Evolutionary conservation across 2,797 vertebrate species (phyloP).

Genomic region (Sphenopsis melanotis): DNA sequence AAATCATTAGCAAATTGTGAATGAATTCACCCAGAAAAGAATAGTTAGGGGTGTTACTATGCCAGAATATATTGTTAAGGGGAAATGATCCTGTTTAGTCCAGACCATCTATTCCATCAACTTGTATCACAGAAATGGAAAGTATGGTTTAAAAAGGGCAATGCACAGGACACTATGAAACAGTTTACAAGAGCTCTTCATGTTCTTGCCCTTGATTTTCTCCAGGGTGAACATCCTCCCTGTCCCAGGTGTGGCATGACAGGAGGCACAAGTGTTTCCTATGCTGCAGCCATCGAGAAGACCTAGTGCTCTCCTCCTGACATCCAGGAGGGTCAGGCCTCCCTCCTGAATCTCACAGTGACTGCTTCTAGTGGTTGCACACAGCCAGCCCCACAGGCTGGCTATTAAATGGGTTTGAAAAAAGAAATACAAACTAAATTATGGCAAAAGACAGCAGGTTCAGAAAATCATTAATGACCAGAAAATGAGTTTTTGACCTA

Average conservation of each 20-base stretch:
- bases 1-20: background rate
- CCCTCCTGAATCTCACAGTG: background rate
- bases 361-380: constrained; percentile 4
- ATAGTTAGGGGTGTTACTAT: background rate
- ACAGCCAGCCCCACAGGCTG: constrained; percentile 46
- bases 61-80: background rate
- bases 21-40: background rate
- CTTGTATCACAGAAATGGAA: background rate
- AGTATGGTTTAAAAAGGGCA: background rate
- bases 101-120: background rate
- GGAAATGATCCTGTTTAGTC: background rate
- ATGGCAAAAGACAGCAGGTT: constrained; percentile 53
- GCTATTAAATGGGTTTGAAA: constrained; percentile 29
- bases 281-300: background rate
- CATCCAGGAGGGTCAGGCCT: background rate
- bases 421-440: constrained; percentile 44
- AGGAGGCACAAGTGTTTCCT: background rate
- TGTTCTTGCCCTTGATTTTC: background rate
- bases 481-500: constrained; percentile 76
- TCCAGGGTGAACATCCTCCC: background rate
- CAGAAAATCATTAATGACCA: constrained; percentile 72
- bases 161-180: background rate
- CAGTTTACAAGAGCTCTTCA: background rate
- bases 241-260: background rate
- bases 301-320: background rate